Base-by-base conservation (phyloP, 2,888 invertebrate species). In the Macropis europaea region DNA sequence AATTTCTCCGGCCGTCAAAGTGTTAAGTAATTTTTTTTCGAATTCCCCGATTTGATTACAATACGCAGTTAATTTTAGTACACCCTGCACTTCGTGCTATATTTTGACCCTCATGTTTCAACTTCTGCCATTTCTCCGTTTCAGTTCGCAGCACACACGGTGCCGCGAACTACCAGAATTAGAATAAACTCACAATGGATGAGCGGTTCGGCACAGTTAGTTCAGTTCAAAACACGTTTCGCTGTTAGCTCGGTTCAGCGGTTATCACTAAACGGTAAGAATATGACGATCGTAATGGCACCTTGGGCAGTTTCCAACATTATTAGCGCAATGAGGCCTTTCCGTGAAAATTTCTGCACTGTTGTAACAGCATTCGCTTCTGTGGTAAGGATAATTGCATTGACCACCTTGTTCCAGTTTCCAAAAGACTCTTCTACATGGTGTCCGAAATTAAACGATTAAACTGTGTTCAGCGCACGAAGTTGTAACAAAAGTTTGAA, bases 231-330 rank as follows among this genome's bases (percentile, higher is more conserved):
- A 64, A 64, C 60, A 42, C 26, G 40, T 26, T 22, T 24, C 13
- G 38, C 32, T 34, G 40, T 48, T 60, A 64, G 24, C 40, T 19
- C 60, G 26, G 63, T 34, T 19, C 32, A 13, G 11, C 2, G 40
- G 48, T 42, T 59, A 42, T 34, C 32, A 40, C 40, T 3, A 24
- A 2, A 7, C 19, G 9, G 40, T 50, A 66, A 66, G 66, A 45
- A 66, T 60, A 60, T 40, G 60, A 57, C 43, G 57, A 48, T 42
- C 43, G 26, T 50, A 48, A 48, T 32, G 32, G 59, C 26, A 48
- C 48, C 47, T 57, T 24, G 38, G 30, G 56, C 17, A 47, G 62
- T 56, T 61, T 43, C 42, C 61, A 61, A 53, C 61, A 19, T 52
- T 42, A 42, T 61, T 61, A 45, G 7, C 26, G 38, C 11, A n/a